Conservation (phyloP, 1,140 invertebrate genomes). For the Sycobia sp. region DNA sequence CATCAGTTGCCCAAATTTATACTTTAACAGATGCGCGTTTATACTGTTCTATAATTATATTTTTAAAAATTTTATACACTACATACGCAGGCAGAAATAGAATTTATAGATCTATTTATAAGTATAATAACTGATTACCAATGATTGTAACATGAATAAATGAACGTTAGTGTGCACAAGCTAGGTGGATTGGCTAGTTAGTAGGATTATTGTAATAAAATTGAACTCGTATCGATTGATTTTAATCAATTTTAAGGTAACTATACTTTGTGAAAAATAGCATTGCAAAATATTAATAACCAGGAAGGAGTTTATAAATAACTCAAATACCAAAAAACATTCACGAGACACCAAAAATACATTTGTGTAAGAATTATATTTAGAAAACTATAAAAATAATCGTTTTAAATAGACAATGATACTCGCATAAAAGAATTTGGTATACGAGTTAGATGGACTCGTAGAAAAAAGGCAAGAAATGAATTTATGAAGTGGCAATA, state of each 20-base stretch:
- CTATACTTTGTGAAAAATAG: conserved; percentile 13
- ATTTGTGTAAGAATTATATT: conserved; percentile 28
- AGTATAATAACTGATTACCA: no score
- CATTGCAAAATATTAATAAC: conserved; percentile 19
- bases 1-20: no score
- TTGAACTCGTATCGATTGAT: no score
- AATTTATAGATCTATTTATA: no score
- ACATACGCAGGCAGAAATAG: no score
- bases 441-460: neutral
- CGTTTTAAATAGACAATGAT: conserved; percentile 1
- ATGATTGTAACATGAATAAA: no score
- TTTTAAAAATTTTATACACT: no score
- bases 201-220: no score
- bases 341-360: conserved; percentile 11
- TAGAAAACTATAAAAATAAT: conserved; percentile 24
- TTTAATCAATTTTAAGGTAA: conserved; percentile 1
- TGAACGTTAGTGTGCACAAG: no score
- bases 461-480: neutral
- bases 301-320: conserved; percentile 15
- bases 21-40: no score
- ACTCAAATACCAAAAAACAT: conserved; percentile 12
- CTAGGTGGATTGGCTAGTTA: no score
- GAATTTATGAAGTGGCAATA: neutral
- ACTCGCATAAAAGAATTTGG: conserved; percentile 6
- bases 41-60: no score